Conservation (phyloP, 2,888 invertebrate genomes). For the Lochmaea crataegi region DNA sequence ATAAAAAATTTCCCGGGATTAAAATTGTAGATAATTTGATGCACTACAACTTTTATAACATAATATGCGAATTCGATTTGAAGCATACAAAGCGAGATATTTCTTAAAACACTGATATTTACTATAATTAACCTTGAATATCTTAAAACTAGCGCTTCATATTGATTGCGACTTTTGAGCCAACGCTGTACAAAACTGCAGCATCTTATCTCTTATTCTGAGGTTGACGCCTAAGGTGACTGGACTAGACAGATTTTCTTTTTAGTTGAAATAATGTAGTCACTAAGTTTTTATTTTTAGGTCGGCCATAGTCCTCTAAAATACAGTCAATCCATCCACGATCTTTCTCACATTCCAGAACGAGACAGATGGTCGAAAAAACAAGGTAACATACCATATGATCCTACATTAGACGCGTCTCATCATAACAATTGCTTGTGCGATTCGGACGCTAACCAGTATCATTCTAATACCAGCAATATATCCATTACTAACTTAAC, state of each 20-base stretch:
- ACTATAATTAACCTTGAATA: too few relatives aligned
- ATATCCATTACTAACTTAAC: slow-evolving; percentile 51
- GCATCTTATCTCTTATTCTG: too few relatives aligned
- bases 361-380: slow-evolving; percentile 63
- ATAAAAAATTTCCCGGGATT: too few relatives aligned
- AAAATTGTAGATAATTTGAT: too few relatives aligned
- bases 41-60: too few relatives aligned
- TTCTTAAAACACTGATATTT: too few relatives aligned
- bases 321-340: slow-evolving; percentile 88
- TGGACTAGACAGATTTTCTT: background rate
- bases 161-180: too few relatives aligned
- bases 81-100: too few relatives aligned
- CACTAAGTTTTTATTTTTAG: slow-evolving; percentile 64
- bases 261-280: background rate
- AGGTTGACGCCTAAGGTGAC: too few relatives aligned
- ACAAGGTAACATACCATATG: slow-evolving; percentile 48
- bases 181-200: too few relatives aligned
- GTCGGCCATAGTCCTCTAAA: slow-evolving; percentile 84
- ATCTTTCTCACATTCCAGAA: slow-evolving; percentile 79
- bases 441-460: slow-evolving; percentile 47
- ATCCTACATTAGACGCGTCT: slow-evolving; percentile 37
- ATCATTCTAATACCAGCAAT: slow-evolving; percentile 47
- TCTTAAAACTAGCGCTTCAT: too few relatives aligned
- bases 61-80: too few relatives aligned
- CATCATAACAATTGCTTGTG: slow-evolving; percentile 52